Evolutionary conservation across 2,797 vertebrate genomes (phyloP).

Genomic region (Coluber constrictor): DNA sequence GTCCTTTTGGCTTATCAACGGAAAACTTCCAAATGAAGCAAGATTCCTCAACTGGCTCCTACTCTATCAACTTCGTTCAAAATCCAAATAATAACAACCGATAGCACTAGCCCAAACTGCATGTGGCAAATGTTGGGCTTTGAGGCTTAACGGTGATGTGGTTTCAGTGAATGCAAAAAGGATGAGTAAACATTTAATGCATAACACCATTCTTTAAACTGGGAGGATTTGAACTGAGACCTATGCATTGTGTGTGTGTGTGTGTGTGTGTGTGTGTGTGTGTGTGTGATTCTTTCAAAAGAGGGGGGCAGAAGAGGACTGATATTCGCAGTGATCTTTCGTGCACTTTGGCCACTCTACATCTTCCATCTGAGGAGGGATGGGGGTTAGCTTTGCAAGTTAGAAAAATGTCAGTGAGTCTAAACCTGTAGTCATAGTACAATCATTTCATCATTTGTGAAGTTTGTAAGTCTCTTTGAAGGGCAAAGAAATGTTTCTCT

Average conservation of each 20-base stretch:
- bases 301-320: slow-evolving; percentile 49
- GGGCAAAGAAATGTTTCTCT: not conserved
- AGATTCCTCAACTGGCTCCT: slow-evolving; percentile 85
- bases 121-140: slow-evolving; percentile 38
- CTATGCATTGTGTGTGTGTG: not conserved
- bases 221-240: slow-evolving; percentile 38
- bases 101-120: slow-evolving; percentile 59
- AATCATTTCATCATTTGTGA: slow-evolving; percentile 30
- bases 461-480: not conserved
- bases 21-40: slow-evolving; percentile 96
- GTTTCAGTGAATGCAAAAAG: slow-evolving; percentile 48
- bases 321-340: slow-evolving; percentile 43
- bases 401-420: not conserved
- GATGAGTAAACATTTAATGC: slow-evolving; percentile 48
- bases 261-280: slow-evolving; percentile 37
- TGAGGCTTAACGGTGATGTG: slow-evolving; percentile 34
- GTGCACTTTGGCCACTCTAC: slow-evolving; percentile 8
- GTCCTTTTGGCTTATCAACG: slow-evolving; percentile 96
- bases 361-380: slow-evolving; percentile 33
- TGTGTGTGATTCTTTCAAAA: slow-evolving; percentile 33
- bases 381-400: slow-evolving; percentile 19
- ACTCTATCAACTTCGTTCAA: slow-evolving; percentile 95
- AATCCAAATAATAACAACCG: slow-evolving; percentile 81
- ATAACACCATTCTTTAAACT: slow-evolving; percentile 41
- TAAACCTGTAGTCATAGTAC: slow-evolving; percentile 16